Conservation (phyloP, 2,888 invertebrate species). For the Sthenelais limicola region DNA sequence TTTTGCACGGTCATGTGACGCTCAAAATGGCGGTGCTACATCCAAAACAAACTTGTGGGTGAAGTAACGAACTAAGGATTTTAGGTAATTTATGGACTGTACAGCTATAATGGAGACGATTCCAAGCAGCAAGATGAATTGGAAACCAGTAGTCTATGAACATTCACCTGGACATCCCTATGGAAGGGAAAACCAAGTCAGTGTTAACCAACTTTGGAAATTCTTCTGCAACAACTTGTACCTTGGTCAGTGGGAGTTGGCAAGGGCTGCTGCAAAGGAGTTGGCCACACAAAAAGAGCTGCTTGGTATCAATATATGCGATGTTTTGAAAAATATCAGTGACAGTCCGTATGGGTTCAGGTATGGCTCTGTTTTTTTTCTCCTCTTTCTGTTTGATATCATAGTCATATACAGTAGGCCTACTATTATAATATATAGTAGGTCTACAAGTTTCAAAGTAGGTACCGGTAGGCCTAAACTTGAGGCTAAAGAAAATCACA, state of each 20-base stretch:
- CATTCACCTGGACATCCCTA: constrained; percentile 44
- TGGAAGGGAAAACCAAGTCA: constrained; percentile 52
- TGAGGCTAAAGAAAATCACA: background rate
- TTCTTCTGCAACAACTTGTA: constrained; percentile 67
- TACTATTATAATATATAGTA: too few relatives aligned
- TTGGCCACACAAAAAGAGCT: constrained; percentile 51
- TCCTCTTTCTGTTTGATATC: background rate
- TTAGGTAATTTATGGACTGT: too few relatives aligned
- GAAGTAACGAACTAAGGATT: too few relatives aligned
- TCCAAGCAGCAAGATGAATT: too few relatives aligned
- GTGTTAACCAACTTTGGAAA: constrained; percentile 52
- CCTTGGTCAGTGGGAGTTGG: constrained; percentile 69
- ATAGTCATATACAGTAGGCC: background rate
- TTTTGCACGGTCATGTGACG: too few relatives aligned
- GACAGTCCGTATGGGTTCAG: constrained; percentile 56
- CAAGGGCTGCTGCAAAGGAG: constrained; percentile 57
- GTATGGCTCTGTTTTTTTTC: constrained; percentile 1
- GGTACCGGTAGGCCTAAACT: background rate
- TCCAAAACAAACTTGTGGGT: too few relatives aligned
- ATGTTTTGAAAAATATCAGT: constrained; percentile 57
- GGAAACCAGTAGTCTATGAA: background rate
- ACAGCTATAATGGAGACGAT: too few relatives aligned
- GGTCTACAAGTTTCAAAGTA: too few relatives aligned
- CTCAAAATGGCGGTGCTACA: too few relatives aligned
- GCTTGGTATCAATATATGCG: constrained; percentile 50